Evolutionary conservation across 2,797 vertebrate species (phyloP).

Genomic region (Gadopsis marmoratus): DNA sequence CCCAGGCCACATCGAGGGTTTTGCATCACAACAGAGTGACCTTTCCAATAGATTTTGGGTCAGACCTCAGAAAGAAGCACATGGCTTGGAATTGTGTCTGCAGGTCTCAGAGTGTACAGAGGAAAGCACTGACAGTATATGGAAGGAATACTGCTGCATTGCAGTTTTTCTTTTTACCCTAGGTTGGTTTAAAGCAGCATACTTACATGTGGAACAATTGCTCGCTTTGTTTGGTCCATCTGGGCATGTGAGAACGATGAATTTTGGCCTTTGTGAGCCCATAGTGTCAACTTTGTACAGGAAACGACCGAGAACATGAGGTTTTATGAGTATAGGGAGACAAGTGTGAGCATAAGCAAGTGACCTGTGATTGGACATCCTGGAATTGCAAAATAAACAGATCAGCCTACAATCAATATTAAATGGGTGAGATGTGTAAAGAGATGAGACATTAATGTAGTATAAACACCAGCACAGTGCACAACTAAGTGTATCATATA

Average conservation of each 20-base stretch:
- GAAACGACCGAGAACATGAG: not conserved
- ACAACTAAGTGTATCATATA: not conserved
- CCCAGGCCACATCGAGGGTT: not conserved
- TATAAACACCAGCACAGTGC: not conserved
- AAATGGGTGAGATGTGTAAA: not conserved
- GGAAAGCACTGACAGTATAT: not conserved
- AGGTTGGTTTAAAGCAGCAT: slow-evolving; percentile 6
- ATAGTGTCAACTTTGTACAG: not conserved
- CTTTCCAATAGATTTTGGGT: slow-evolving; percentile 5
- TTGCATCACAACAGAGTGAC: slow-evolving; percentile 3
- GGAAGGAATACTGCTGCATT: not conserved
- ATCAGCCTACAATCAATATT: not conserved
- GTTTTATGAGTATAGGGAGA: not conserved
- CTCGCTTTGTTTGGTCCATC: slow-evolving; percentile 12
- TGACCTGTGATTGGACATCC: not conserved
- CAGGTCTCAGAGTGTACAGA: not conserved
- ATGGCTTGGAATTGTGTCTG: not conserved
- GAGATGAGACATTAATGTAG: not conserved
- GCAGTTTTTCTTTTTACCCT: slow-evolving; percentile 7
- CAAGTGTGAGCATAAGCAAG: not conserved
- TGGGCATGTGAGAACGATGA: not conserved
- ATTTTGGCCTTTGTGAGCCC: slow-evolving; percentile 2
- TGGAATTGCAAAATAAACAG: not conserved
- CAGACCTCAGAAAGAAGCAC: not conserved
- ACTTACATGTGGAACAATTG: not conserved